Percentiles rank a stretch among this genome's conserved stretches.
phyloP scores from a whole-genome alignment of 2,888 invertebrate species.

The Adela reaumurella region DNA sequence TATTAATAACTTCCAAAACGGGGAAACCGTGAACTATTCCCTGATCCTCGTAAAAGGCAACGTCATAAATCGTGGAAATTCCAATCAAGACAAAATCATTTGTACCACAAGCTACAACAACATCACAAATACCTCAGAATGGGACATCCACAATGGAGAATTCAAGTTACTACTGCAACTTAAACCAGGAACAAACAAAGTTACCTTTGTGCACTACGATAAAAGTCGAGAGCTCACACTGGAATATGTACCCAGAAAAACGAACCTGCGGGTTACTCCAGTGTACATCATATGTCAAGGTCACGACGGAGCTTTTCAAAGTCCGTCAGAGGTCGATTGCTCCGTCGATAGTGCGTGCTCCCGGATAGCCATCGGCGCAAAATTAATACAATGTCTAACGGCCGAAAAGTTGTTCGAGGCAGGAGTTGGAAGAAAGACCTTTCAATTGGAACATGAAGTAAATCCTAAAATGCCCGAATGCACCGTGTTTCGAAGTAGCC shows the following conservation, averaged over 20 bases:
- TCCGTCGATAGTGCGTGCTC: conserved; percentile 69
- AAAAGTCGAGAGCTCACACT: conserved; percentile 45
- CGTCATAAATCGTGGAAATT: conserved; percentile 18
- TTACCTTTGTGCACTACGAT: conserved; percentile 56
- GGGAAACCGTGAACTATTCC: conserved; percentile 59
- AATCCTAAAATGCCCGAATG: conserved; percentile 60
- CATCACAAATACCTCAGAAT: conserved; percentile 40
- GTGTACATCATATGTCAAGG: conserved; percentile 80
- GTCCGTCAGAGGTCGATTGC: conserved; percentile 59
- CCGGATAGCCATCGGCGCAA: conserved; percentile 71
- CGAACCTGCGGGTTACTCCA: conserved; percentile 66
- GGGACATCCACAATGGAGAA: conserved; percentile 63
- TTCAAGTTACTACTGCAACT: conserved; percentile 69
- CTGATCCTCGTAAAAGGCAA: conserved; percentile 60
- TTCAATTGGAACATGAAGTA: conserved; percentile 68
- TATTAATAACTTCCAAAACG: conserved; percentile 60
- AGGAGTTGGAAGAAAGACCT: conserved; percentile 75
- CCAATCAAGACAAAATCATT: conserved; percentile 18
- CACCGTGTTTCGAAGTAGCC: conserved; percentile 67
- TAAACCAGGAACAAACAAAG: conserved; percentile 58
- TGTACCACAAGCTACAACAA: conserved; percentile 39
- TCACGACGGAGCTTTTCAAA: conserved; percentile 76
- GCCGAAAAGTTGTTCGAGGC: conserved; percentile 84
- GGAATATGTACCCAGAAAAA: conserved; percentile 55
- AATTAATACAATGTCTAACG: conserved; percentile 80